phyloP scores from a whole-genome alignment of 2,113 vertebrate species.

The Mus pahari region DNA sequence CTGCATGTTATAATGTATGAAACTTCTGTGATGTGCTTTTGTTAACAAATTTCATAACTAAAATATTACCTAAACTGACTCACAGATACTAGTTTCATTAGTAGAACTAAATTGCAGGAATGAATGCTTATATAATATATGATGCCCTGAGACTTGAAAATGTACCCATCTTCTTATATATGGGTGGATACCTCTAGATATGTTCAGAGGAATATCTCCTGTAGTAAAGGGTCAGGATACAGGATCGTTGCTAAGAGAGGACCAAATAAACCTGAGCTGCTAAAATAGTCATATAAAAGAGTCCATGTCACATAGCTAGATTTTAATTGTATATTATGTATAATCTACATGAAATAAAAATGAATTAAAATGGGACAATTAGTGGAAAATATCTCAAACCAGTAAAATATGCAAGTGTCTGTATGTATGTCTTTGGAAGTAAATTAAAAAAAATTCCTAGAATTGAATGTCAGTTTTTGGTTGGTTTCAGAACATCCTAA shows the following conservation, averaged over 20 bases:
- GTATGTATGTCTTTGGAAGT: neutral
- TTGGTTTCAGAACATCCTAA: slow-evolving; percentile 75
- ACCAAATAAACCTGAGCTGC: neutral
- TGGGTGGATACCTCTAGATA: neutral
- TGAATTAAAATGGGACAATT: neutral
- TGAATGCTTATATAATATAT: neutral
- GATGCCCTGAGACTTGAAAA: neutral
- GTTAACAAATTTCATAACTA: neutral
- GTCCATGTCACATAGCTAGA: neutral
- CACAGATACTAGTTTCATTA: slow-evolving; percentile 28
- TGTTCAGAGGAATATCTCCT: neutral
- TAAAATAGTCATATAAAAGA: slow-evolving; percentile 28
- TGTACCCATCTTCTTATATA: neutral
- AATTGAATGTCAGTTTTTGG: slow-evolving; percentile 8
- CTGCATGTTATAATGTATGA: neutral
- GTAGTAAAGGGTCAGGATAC: neutral
- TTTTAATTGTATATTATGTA: slow-evolving; percentile 27
- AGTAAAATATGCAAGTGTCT: neutral
- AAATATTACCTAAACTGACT: slow-evolving; percentile 15
- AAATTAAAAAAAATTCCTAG: slow-evolving; percentile 8
- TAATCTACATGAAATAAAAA: slow-evolving; percentile 25
- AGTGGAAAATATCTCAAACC: neutral
- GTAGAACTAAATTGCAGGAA: neutral
- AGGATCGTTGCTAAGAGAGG: neutral
- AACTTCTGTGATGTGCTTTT: neutral